Conservation (phyloP, 2,797 vertebrate species). For the Rhinichthys osculus region DNA sequence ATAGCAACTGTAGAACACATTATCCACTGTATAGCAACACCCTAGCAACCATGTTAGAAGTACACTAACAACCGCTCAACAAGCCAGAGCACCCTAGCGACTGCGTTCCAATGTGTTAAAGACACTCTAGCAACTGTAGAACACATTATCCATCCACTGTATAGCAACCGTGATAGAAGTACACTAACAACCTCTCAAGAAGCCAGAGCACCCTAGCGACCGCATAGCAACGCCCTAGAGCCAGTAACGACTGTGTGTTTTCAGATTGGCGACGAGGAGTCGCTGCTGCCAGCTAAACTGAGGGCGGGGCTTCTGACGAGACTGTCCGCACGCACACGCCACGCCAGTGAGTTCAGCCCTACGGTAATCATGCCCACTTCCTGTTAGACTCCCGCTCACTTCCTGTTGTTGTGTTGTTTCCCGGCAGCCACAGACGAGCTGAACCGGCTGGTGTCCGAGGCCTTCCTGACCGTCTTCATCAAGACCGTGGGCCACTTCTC, state of each 20-base stretch:
- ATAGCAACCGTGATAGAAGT: not conserved
- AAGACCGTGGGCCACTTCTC: conserved; percentile 86
- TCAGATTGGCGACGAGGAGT: conserved; percentile 84
- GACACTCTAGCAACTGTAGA: no score
- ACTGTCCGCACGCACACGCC: conserved; percentile 64
- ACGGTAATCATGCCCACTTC: not conserved
- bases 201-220: not conserved
- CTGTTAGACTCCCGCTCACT: conserved; percentile 58
- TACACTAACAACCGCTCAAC: no score
- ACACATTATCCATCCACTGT: not conserved
- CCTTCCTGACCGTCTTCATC: conserved; percentile 91
- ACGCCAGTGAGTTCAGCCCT: conserved; percentile 61
- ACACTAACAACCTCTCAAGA: no score
- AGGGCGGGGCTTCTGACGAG: conserved; percentile 77
- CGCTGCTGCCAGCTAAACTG: conserved; percentile 81
- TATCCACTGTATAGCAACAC: not conserved
- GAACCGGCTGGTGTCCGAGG: conserved; percentile 86
- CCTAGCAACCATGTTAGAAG: not conserved
- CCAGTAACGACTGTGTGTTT: not conserved
- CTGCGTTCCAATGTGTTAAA: not conserved
- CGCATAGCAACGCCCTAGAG: not conserved
- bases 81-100: not conserved
- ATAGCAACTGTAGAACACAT: not conserved
- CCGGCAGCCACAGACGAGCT: conserved; percentile 76
- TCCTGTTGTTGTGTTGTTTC: conserved; percentile 62